Evolutionary conservation across 2,113 vertebrate genomes (phyloP), one percentile per base, ranked within the genome.

Genomic region (Mormoops blainvillei): DNA sequence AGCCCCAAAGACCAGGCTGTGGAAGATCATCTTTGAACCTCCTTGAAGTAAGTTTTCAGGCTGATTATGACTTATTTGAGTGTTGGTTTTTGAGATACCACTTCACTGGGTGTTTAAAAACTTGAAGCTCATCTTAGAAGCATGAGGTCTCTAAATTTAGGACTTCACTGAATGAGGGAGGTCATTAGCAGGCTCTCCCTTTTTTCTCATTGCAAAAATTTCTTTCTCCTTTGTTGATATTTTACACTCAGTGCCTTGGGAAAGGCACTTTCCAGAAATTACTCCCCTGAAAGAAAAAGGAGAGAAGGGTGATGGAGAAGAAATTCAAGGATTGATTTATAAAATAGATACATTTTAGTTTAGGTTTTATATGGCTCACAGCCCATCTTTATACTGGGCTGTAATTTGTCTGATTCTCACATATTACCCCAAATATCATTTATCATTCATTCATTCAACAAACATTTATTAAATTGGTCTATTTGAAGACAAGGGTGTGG

Each of bases 1-100:
- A 96, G 91, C 84, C 52, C 33, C 50, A 6, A 82, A 97, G 89
- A 74, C 73, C 87, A 98, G 77, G 80, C 96, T 97, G 71, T 87
- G 96, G 88, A 77, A 38, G 28, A 36, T 95, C 94, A 50, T 93
- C 85, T 78, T 95, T 85, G 94, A 97, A 97, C 61, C 98, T 97
- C 88, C 96, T 82, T 93, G 93, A 97, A 98, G 98, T 99, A 98
- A 89, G 89, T 98, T 61, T 97, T 90, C 71, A 67, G 91, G 84
- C 36, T 83, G 7, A 52, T 94, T 94, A 33, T 82, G 84, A 93
- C 91, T 81, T 82, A 81, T 41, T 93, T 93, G 67, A 71, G 5
- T 90, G 28, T 80, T 94, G 24, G 2, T n/a, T 87, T 86, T 87
- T 87, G 65, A 83, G 54, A 86, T 48, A 3, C 33, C 10, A 68